phyloP scores from a whole-genome alignment of 2,113 vertebrate species.

The Pionites leucogaster region DNA sequence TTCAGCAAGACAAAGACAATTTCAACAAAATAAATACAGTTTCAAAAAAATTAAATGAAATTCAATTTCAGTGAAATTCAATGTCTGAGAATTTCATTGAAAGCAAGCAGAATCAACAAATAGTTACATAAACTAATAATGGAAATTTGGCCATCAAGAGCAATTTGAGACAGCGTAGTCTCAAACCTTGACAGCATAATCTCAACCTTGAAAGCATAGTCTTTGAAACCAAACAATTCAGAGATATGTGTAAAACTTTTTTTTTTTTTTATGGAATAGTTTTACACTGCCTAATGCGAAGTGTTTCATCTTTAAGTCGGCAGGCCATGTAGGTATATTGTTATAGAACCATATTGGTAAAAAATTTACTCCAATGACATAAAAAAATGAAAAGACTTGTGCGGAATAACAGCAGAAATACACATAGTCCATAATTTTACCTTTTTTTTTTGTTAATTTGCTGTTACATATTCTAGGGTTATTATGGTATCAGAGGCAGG shows the following conservation, averaged over 20 bases:
- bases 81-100: background rate
- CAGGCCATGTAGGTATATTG: background rate
- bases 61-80: background rate
- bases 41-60: background rate
- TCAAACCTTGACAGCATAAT: no score
- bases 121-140: fast-evolving
- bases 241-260: background rate
- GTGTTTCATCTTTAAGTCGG: background rate
- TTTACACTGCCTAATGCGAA: background rate
- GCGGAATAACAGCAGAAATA: background rate
- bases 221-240: background rate
- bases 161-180: background rate
- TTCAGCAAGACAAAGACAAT: background rate
- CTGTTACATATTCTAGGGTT: background rate
- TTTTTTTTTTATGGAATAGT: no score
- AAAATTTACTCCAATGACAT: background rate
- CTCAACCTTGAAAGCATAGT: background rate
- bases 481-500: background rate
- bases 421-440: background rate
- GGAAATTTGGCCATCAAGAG: background rate
- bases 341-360: background rate
- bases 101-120: background rate
- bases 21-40: background rate
- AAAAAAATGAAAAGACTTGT: background rate
- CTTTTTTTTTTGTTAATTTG: background rate